A percentile compares a stretch with the other conserved stretches of the same genome.
Evolutionary conservation across 2,888 invertebrate species (phyloP).

Genomic region (Yponomeuta plumbellus): DNA sequence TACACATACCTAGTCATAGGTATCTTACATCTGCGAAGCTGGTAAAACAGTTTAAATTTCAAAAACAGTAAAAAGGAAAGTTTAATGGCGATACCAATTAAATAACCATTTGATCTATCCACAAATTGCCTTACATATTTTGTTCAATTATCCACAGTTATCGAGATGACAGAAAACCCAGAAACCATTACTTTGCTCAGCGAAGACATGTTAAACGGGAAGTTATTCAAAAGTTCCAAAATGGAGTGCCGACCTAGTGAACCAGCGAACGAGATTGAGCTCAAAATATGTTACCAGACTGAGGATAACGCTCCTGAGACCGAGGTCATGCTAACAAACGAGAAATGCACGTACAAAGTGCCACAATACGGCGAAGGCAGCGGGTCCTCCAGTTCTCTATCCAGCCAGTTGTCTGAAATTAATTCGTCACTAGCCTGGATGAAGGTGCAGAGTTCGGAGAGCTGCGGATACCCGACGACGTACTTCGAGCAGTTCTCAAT

Average conservation of each 20-base stretch:
- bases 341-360: slow-evolving; percentile 61
- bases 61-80: no score
- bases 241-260: slow-evolving; percentile 35
- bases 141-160: slow-evolving; percentile 62
- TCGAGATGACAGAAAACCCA: slow-evolving; percentile 78
- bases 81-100: no score
- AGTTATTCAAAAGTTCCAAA: slow-evolving; percentile 59
- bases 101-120: no score
- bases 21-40: no score
- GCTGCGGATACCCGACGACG: slow-evolving; percentile 68
- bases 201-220: slow-evolving; percentile 78
- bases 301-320: slow-evolving; percentile 53
- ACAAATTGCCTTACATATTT: background rate
- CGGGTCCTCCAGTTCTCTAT: slow-evolving; percentile 51
- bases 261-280: slow-evolving; percentile 45
- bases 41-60: no score
- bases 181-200: slow-evolving; percentile 67
- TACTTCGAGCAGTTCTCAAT: slow-evolving; percentile 77
- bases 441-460: slow-evolving; percentile 70
- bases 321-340: slow-evolving; percentile 55
- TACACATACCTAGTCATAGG: no score
- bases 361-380: slow-evolving; percentile 49
- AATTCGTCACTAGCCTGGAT: slow-evolving; percentile 67
- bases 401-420: slow-evolving; percentile 53
- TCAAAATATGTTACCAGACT: slow-evolving; percentile 59